Evolutionary conservation across 2,888 invertebrate genomes (phyloP).

Genomic region (Dendrolimus pini): DNA sequence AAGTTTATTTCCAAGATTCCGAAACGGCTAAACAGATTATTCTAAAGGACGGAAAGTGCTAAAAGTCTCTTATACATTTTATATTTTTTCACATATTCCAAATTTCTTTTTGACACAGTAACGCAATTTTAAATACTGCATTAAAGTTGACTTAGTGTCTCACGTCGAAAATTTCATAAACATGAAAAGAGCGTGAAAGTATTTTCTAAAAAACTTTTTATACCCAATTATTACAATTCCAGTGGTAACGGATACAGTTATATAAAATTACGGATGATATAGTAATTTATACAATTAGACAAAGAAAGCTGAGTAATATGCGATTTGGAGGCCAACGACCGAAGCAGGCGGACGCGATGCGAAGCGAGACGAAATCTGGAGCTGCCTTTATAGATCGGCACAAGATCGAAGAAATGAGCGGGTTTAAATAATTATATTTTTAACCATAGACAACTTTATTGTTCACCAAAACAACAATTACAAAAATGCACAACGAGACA

Average conservation of each 20-base stretch:
- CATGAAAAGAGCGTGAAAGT: background rate
- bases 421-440: background rate
- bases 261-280: background rate
- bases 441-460: no score
- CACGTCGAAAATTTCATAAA: background rate
- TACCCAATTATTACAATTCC: background rate
- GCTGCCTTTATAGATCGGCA: background rate
- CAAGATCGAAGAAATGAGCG: background rate
- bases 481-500: no score
- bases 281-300: background rate
- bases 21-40: no score
- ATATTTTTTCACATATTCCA: no score
- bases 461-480: no score
- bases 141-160: no score
- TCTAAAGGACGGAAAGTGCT: no score
- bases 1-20: no score
- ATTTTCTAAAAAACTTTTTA: background rate
- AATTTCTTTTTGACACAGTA: no score
- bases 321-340: constrained; percentile 32
- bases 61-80: no score
- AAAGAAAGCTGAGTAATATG: background rate
- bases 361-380: constrained; percentile 6
- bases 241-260: background rate
- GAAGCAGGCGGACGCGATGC: constrained; percentile 18
- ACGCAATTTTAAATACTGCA: no score